Conservation (phyloP, 2,797 vertebrate species). For the Dromococcyx pavoninus region DNA sequence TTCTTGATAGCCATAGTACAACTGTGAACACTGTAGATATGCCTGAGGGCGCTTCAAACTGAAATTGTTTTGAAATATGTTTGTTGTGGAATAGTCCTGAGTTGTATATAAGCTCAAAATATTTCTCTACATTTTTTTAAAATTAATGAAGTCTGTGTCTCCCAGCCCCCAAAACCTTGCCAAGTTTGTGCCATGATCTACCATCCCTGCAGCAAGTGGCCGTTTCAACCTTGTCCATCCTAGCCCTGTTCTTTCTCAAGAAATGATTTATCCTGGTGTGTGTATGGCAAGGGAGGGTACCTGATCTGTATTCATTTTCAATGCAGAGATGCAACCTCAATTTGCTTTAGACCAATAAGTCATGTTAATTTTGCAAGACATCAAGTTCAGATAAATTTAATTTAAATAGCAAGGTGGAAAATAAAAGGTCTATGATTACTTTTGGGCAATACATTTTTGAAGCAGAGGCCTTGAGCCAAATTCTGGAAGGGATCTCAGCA, state of each 20-base stretch:
- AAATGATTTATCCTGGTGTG: not conserved
- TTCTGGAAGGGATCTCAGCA: not conserved
- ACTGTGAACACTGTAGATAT: not conserved
- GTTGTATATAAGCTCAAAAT: not conserved
- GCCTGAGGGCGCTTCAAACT: not conserved
- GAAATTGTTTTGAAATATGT: not conserved
- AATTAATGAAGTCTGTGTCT: not conserved
- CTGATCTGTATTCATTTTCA: not conserved
- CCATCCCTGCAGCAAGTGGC: not conserved
- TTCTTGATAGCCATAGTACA: not conserved
- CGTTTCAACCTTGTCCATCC: not conserved
- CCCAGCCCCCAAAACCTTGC: fast-evolving
- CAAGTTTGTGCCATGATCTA: not conserved
- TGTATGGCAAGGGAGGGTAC: not conserved
- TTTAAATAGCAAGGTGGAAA: not conserved
- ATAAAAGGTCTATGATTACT: not conserved
- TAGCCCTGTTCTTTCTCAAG: not conserved
- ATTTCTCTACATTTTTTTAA: not conserved
- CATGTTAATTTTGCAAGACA: not conserved
- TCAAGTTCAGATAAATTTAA: not conserved
- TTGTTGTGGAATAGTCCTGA: not conserved
- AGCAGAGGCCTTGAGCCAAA: not conserved
- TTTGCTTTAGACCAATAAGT: not conserved
- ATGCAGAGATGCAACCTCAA: not conserved
- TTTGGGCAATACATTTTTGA: not conserved